Percentiles rank a stretch among this genome's conserved stretches.
phyloP scores from a whole-genome alignment of 2,113 vertebrate genomes.

The Misgurnus anguillicaudatus region DNA sequence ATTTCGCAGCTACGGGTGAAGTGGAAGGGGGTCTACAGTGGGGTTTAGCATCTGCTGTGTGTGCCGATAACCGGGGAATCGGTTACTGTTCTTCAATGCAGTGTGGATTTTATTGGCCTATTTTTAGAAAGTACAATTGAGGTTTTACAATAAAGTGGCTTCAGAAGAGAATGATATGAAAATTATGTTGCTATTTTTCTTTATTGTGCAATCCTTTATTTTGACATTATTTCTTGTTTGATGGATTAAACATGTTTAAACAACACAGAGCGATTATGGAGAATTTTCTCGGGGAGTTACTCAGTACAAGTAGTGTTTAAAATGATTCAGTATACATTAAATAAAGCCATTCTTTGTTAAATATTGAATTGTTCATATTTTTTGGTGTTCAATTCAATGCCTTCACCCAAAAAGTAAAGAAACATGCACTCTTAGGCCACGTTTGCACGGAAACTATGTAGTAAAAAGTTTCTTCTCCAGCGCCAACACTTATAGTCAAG shows the following conservation, averaged over 20 bases:
- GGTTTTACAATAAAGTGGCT: background rate
- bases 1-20: conserved; percentile 32
- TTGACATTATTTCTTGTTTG: conserved; percentile 1
- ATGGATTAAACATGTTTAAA: conserved; percentile 14
- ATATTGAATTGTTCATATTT: too few species aligned
- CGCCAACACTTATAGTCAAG: too few species aligned
- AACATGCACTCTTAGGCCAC: too few species aligned
- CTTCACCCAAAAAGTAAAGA: too few species aligned
- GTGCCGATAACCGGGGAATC: background rate
- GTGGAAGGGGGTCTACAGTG: background rate
- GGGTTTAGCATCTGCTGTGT: conserved; percentile 29
- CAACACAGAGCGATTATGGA: background rate
- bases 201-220: background rate
- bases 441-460: too few species aligned
- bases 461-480: too few species aligned
- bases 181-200: background rate
- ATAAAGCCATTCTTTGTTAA: too few species aligned
- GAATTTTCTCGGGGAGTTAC: too few species aligned
- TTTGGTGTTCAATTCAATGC: too few species aligned
- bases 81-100: background rate
- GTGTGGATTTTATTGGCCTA: background rate
- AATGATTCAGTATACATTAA: too few species aligned
- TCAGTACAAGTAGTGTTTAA: too few species aligned
- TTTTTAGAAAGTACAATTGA: conserved; percentile 4
- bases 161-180: background rate